A percentile compares a stretch with the other conserved stretches of the same genome.
phyloP scores from a whole-genome alignment of 92 coral and sea anemone species.

The Palythoa caribaeorum region DNA sequence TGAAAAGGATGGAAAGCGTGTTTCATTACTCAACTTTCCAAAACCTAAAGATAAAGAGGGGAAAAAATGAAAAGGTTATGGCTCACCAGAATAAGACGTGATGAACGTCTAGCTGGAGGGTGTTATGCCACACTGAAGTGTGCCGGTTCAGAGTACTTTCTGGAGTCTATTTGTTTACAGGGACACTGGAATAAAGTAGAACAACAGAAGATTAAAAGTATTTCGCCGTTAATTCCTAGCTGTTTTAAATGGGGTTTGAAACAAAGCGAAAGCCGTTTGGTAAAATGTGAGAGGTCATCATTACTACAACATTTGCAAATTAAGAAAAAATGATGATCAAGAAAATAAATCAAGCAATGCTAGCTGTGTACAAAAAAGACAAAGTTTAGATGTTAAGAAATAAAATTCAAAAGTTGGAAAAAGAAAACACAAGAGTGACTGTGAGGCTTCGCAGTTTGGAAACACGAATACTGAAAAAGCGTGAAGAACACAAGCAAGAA shows the following conservation, averaged over 20 bases:
- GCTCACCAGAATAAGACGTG: slow-evolving; percentile 26
- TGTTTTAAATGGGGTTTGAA: slow-evolving; percentile 24
- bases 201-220: slow-evolving; percentile 25
- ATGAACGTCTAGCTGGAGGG: slow-evolving; percentile 27
- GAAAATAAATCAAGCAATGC: background rate
- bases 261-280: slow-evolving; percentile 18
- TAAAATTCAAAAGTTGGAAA: slow-evolving; percentile 14
- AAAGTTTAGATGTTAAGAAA: slow-evolving; percentile 10
- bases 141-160: slow-evolving; percentile 27
- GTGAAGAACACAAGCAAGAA: slow-evolving; percentile 13
- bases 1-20: slow-evolving; percentile 44
- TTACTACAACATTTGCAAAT: background rate
- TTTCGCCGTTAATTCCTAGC: slow-evolving; percentile 1
- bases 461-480: background rate
- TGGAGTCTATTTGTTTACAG: background rate
- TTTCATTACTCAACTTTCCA: slow-evolving; percentile 34
- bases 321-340: background rate
- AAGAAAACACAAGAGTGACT: slow-evolving; percentile 27
- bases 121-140: slow-evolving; percentile 36
- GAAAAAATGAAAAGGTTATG: slow-evolving; percentile 25
- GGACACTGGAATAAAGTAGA: slow-evolving; percentile 24
- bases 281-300: background rate
- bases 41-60: slow-evolving; percentile 41
- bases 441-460: slow-evolving; percentile 16
- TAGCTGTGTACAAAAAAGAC: background rate